Evolutionary conservation across 1,140 invertebrate genomes (phyloP).

Genomic region (Campoletis sonorensis): DNA sequence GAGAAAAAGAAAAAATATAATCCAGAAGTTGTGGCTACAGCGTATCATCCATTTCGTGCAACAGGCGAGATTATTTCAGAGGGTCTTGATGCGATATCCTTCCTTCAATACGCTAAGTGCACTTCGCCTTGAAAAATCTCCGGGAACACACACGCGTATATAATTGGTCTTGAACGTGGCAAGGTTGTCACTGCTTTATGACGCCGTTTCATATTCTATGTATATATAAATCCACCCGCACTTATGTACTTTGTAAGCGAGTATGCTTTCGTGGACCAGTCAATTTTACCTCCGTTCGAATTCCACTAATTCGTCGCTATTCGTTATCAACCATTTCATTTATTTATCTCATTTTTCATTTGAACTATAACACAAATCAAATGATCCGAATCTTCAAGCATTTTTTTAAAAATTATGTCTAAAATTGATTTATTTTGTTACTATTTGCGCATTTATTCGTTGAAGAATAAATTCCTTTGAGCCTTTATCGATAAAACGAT

Average conservation of each 20-base stretch:
- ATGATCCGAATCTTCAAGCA: too few species aligned
- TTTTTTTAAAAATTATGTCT: too few species aligned
- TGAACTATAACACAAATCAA: too few species aligned
- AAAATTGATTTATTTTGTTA: too few species aligned
- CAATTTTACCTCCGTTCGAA: background rate
- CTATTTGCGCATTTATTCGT: too few species aligned
- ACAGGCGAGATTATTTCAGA: conserved; percentile 24
- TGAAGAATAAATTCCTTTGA: too few species aligned
- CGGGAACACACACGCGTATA: conserved; percentile 31
- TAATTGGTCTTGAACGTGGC: conserved; percentile 44
- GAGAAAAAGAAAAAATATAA: background rate
- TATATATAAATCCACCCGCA: background rate
- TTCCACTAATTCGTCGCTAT: background rate
- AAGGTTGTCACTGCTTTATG: conserved; percentile 29
- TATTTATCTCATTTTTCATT: background rate
- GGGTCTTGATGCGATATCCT: conserved; percentile 37
- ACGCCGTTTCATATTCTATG: background rate
- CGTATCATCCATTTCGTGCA: conserved; percentile 29
- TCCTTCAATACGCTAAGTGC: conserved; percentile 43
- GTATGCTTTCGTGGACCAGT: background rate
- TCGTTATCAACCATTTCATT: background rate
- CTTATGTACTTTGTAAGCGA: background rate
- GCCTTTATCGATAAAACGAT: too few species aligned
- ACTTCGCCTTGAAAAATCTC: conserved; percentile 44
- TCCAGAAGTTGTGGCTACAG: background rate